Conservation (phyloP, 2,113 vertebrate species). For the Sinocyclocheilus anophthalmus region DNA sequence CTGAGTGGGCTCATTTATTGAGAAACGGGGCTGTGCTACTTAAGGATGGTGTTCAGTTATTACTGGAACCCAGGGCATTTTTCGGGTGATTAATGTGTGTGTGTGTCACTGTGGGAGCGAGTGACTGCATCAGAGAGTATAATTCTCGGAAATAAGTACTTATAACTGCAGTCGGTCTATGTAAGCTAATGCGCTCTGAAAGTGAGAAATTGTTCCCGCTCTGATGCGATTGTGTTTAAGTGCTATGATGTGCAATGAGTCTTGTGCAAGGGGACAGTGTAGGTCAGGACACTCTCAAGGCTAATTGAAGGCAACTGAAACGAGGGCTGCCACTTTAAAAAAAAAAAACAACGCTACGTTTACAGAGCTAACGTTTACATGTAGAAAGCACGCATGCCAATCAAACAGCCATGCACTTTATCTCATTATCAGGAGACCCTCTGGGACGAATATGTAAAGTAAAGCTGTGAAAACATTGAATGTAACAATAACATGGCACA, state of each 20-base stretch:
- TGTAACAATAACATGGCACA: constrained; percentile 5
- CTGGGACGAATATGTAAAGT: constrained; percentile 3
- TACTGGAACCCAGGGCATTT: constrained; percentile 57
- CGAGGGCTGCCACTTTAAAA: background rate
- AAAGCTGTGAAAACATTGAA: constrained; percentile 5
- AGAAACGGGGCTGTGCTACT: constrained; percentile 53
- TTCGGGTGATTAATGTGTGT: constrained; percentile 69
- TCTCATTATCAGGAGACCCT: constrained; percentile 10
- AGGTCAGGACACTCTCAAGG: constrained; percentile 39
- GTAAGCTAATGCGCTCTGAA: constrained; percentile 34
- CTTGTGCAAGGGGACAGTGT: constrained; percentile 15
- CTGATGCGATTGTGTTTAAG: constrained; percentile 37
- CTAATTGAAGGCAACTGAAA: constrained; percentile 41
- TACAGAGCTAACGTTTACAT: background rate
- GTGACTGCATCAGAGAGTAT: constrained; percentile 27
- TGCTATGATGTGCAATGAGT: constrained; percentile 8
- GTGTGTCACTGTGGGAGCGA: constrained; percentile 7
- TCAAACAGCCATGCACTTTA: constrained; percentile 10
- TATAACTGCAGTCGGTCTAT: constrained; percentile 46
- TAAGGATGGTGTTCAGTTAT: constrained; percentile 60
- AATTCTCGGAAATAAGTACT: constrained; percentile 51
- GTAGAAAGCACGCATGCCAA: background rate
- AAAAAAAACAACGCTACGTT: background rate
- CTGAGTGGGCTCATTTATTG: constrained; percentile 54
- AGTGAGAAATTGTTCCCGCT: constrained; percentile 40